Base-by-base conservation (phyloP, 2,113 vertebrate genomes). In the Phalacrocorax aristotelis region DNA sequence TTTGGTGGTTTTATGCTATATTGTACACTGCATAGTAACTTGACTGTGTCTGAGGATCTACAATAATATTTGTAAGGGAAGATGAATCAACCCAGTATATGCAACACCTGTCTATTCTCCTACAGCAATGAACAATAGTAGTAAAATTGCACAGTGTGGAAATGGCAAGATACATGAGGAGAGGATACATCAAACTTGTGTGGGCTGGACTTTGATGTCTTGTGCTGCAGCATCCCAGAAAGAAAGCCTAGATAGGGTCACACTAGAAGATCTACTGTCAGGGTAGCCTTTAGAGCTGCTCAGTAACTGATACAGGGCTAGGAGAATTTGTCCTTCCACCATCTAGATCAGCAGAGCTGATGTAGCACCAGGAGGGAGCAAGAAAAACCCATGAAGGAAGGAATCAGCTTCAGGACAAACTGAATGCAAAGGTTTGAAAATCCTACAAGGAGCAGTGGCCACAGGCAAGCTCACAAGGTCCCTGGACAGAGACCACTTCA, bases 51-150 rank as follows among this genome's bases (percentile, higher is more conserved):
- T 64, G 18, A 20, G 23, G 8, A 7, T 89, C 13, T 42, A 19
- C 21, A 80, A 11, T 21, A 66, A 36, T 52, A 89, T 81, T 81
- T 78, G 29, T 51, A 55, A 62, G 19, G 21, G 9, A 79, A 90
- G 30, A 79, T 52, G 11, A 72, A 80, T 57, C 54, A 83, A 14
- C 13, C 2, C 30, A 21, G 23, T 34, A 48, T 44, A 32, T 65
- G 18, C 26, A 94, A 80, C 14, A 48, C 7, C 9, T 54, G 16
- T 20, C 29, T 32, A 23, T 57, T 68, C 32, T 72, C 30, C 36
- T 72, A 15, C 34, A 76, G 6, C 16, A 66, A 18, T n/a, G 60
- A 65, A 55, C 0, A 0, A 27, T 30, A 44, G 64, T 5, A 6
- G 9, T 25, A 57, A 70, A 88, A 72, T 20, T 88, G 29, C 30